Evolutionary conservation across 2,888 invertebrate species (phyloP).

Genomic region (Troglohyphantes excavatus): DNA sequence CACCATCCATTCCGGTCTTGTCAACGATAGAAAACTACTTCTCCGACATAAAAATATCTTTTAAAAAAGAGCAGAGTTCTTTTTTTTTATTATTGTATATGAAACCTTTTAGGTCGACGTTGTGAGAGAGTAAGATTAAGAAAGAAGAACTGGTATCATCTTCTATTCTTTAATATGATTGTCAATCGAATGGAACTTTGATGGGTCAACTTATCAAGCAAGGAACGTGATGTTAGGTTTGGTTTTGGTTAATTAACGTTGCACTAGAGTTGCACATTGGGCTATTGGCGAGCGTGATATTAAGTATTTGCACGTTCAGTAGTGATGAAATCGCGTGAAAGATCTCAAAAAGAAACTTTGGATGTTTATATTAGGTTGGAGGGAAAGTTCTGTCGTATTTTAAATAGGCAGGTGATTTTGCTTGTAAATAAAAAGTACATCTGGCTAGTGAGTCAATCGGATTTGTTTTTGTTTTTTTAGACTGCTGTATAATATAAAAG

Average conservation of each 20-base stretch:
- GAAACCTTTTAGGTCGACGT: not conserved
- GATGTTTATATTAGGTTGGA: no score
- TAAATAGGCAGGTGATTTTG: no score
- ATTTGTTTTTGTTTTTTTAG: no score
- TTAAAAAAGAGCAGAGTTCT: not conserved
- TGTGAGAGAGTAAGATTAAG: not conserved
- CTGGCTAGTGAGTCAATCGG: no score
- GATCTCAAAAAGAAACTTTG: no score
- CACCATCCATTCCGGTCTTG: slow-evolving; percentile 11
- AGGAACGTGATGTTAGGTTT: not conserved
- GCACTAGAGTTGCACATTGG: no score
- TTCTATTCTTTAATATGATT: not conserved
- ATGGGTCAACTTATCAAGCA: not conserved
- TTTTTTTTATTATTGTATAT: not conserved
- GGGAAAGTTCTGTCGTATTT: no score
- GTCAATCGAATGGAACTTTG: not conserved
- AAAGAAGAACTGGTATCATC: not conserved
- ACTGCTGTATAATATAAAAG: no score
- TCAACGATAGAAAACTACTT: not conserved
- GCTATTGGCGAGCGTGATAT: no score
- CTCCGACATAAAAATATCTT: not conserved
- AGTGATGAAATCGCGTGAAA: no score
- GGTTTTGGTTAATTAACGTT: no score
- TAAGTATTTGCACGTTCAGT: not conserved
- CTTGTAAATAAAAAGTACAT: no score